Percentiles rank a stretch among this genome's conserved stretches.
These are phyloP conservation scores for Chrysopa pallens DNA, from an alignment of 1,140 invertebrate species.

Conservation along the genomic window DNA sequence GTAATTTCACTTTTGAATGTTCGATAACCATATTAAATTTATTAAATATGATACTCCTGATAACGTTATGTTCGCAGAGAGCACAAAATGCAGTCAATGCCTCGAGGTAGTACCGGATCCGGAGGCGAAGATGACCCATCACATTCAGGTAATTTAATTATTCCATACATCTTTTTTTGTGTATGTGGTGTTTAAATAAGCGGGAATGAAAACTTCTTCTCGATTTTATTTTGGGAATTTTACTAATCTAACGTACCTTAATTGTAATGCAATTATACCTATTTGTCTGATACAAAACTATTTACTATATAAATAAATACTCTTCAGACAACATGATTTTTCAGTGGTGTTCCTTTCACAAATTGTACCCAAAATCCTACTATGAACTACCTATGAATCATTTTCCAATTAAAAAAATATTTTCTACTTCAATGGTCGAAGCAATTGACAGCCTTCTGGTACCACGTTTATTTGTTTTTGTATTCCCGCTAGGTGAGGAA, in stretches of 20 bases:
- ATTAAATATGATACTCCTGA: not conserved
- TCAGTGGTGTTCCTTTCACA: too few species aligned
- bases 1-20: too few species aligned
- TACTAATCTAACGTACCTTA: not conserved
- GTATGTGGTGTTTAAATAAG: not conserved
- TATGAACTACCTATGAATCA: too few species aligned
- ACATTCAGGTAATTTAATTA: conserved; percentile 38
- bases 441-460: not conserved
- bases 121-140: conserved; percentile 54
- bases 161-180: not conserved
- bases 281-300: too few species aligned
- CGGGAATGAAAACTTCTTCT: not conserved
- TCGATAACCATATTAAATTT: not conserved
- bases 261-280: too few species aligned
- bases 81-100: conserved; percentile 51
- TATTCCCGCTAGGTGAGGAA: conserved; percentile 41
- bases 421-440: not conserved
- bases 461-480: not conserved
- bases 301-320: too few species aligned
- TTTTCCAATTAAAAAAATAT: not conserved
- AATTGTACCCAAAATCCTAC: too few species aligned
- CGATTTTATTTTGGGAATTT: not conserved
- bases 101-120: conserved; percentile 42
- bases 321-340: too few species aligned
- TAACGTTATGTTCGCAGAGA: conserved; percentile 39